These are phyloP conservation scores for Cariama cristata DNA, from an alignment of 2,113 vertebrate genomes.

Conservation along the genomic window DNA sequence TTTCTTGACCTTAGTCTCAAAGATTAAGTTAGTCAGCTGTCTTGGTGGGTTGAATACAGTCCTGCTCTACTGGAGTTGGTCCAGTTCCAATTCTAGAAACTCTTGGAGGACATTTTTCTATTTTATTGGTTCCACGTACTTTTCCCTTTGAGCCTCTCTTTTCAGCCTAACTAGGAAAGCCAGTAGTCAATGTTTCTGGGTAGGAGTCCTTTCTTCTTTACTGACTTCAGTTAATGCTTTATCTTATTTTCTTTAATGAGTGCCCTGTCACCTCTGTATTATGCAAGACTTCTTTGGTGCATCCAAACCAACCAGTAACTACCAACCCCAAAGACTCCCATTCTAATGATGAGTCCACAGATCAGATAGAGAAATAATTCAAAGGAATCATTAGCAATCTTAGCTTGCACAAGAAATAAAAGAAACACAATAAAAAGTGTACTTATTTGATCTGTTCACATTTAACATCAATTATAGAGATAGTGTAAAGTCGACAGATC, in stretches of 20 bases:
- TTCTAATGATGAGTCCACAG: constrained; percentile 19
- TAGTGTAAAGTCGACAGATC: constrained; percentile 12
- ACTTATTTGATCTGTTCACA: constrained; percentile 62
- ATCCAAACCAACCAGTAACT: constrained; percentile 32
- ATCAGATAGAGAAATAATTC: constrained; percentile 39
- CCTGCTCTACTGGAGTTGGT: not conserved
- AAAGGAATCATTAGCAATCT: constrained; percentile 41
- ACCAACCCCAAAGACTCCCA: not conserved
- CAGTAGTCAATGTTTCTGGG: not conserved
- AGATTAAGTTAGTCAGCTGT: not conserved
- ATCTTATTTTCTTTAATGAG: constrained; percentile 41
- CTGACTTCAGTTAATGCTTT: not conserved
- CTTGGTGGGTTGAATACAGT: not conserved
- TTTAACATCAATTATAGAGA: constrained; percentile 60
- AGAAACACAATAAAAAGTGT: not conserved
- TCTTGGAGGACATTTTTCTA: not conserved
- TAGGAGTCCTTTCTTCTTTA: not conserved
- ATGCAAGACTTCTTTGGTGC: not conserved
- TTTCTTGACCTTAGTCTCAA: constrained; percentile 32
- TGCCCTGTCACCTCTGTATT: constrained; percentile 5
- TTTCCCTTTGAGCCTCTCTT: not conserved
- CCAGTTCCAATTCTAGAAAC: not conserved
- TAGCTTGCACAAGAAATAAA: not conserved
- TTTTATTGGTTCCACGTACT: not conserved
- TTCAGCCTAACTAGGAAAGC: not conserved